Evolutionary conservation across 1,140 invertebrate genomes (phyloP), one percentile per base, ranked within the genome.

Genomic region (Pachypeltis micranthus): DNA sequence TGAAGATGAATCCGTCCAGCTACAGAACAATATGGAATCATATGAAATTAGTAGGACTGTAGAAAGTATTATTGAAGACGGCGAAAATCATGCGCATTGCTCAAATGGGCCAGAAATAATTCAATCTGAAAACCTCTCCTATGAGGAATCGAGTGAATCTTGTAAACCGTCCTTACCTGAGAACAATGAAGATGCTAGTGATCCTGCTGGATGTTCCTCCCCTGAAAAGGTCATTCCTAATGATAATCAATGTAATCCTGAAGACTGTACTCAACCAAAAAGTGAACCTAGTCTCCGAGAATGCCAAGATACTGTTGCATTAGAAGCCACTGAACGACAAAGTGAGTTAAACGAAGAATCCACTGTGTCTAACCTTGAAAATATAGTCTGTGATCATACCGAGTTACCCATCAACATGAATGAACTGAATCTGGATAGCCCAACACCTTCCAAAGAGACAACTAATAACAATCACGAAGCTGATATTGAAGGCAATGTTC

Each of bases 1-100:
- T 60, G 47, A 55, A 66, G 44, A 65, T 65, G 63, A 66, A 34
- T 66, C 66, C 61, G 67, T 69, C 65, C 61, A 66, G 47, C 57
- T 19, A 16, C n/a, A 26, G 4, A 59, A 23, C 31, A 63, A 25
- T 21, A 28, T 57, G 12, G 28, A 28, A 19, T 4, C 57, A 25
- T 39, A 62, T 39, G 61, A 63, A 55, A 39, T 56, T 2, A 47
- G 56, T 39, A 26, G 27, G 47, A 56, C 44, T 27, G 26, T 58
- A 23, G 24, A 26, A 23, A 31, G 26, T 27, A 24, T 54, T 60
- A 14, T 44, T 28, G 58, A 56, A 16, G 19, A 28, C 51, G 63
- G 59, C n/a, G 54, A 31, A 28, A 59, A 59, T 4, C 26, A 59
- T 16, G 28, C 25, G 26, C n/a, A 59, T 59, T 59, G 57, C 57